Conservation (phyloP, 2,797 vertebrate species). For the Borostomias antarcticus region DNA sequence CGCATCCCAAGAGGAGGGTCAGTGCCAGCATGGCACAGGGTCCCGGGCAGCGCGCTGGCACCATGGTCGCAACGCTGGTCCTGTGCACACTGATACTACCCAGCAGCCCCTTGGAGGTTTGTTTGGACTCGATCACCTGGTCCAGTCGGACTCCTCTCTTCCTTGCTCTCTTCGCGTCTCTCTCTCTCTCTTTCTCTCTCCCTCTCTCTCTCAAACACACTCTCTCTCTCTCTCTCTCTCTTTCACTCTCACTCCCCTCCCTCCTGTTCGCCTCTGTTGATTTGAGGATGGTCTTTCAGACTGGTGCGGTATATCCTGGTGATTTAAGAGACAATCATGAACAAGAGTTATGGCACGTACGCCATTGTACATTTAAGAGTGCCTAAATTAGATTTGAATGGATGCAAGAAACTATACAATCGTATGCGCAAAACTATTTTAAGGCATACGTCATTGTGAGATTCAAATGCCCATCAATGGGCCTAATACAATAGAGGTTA, state of each 20-base stretch:
- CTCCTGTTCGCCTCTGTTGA: conserved; percentile 70
- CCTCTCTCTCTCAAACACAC: conserved; percentile 36
- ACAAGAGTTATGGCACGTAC: conserved; percentile 17
- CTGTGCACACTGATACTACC: conserved; percentile 74
- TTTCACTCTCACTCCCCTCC: conserved; percentile 68
- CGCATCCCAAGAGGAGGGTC: conserved; percentile 81
- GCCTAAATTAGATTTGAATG: neutral
- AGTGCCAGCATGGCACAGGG: conserved; percentile 82
- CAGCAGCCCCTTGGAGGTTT: conserved; percentile 81
- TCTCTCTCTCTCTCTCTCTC: conserved; percentile 48
- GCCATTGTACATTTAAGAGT: neutral
- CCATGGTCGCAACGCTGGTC: conserved; percentile 79
- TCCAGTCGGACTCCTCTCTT: conserved; percentile 68
- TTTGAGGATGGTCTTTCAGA: conserved; percentile 69
- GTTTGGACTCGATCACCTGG: conserved; percentile 77
- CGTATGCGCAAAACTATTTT: conserved; percentile 46
- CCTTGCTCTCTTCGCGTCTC: conserved; percentile 53
- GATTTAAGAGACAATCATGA: conserved; percentile 49
- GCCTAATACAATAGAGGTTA: neutral
- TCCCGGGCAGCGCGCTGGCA: conserved; percentile 76
- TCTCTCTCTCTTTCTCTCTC: conserved; percentile 37
- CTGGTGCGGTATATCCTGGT: conserved; percentile 66
- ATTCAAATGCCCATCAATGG: no score
- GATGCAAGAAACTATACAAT: conserved; percentile 18
- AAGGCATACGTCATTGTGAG: no score